A percentile compares a stretch with the other conserved stretches of the same genome.
phyloP scores from a whole-genome alignment of 2,113 vertebrate species.

The Seriola aureovittata region DNA sequence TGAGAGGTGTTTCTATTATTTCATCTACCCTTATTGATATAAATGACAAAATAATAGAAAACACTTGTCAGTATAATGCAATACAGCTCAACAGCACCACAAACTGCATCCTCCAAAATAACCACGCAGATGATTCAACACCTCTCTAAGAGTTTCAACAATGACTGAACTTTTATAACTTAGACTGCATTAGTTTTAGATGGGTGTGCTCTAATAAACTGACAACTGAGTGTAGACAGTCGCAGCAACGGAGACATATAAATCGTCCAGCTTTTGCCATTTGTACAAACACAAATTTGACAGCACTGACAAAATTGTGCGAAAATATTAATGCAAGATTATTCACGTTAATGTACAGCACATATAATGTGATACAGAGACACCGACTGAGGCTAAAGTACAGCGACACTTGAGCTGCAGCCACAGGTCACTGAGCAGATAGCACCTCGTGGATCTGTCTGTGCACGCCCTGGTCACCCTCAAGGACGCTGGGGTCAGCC shows the following conservation, averaged over 20 bases:
- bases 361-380: conserved; percentile 18
- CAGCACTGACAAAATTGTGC: background rate
- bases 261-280: background rate
- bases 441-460: conserved; percentile 17
- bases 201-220: background rate
- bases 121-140: background rate
- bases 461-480: conserved; percentile 24
- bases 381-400: background rate
- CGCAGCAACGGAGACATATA: background rate
- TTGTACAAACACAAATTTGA: conserved; percentile 1
- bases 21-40: background rate
- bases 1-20: background rate
- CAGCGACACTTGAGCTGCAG: conserved; percentile 17
- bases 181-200: background rate
- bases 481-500: conserved; percentile 31
- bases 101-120: background rate
- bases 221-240: background rate
- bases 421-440: conserved; percentile 19
- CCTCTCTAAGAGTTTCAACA: background rate
- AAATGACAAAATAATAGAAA: background rate
- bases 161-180: background rate
- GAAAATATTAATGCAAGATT: background rate
- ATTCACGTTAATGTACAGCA: background rate
- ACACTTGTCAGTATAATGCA: background rate
- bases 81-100: background rate